Conservation (phyloP, 2,113 vertebrate genomes). For the Sclerurus mexicanus region DNA sequence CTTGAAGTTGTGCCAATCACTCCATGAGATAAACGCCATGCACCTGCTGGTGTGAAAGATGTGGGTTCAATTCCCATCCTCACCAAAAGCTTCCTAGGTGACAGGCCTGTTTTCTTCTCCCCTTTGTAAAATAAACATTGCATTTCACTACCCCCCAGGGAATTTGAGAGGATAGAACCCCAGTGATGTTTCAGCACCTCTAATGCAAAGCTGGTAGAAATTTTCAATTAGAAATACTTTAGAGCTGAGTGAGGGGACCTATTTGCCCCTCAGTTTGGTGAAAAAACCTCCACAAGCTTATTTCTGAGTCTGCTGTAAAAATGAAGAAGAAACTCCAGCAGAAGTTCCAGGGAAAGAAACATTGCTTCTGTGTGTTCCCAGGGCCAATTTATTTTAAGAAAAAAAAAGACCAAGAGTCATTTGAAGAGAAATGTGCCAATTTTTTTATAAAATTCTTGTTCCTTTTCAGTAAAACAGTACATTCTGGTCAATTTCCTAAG, state of each 20-base stretch:
- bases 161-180: not conserved
- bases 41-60: not conserved
- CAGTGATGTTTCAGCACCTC: not conserved
- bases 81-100: not conserved
- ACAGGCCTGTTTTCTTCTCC: not conserved
- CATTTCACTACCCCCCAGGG: not conserved
- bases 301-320: not conserved
- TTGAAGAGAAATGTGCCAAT: not conserved
- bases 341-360: not conserved
- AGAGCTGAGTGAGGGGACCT: not conserved
- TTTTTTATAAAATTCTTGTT: not conserved
- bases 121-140: not conserved
- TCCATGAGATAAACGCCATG: fast-evolving
- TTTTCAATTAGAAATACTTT: not conserved
- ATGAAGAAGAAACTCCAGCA: not conserved
- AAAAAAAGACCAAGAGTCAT: not conserved
- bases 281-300: not conserved
- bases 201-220: not conserved
- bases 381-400: not conserved
- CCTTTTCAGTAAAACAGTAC: not conserved
- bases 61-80: not conserved
- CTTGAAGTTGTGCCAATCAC: not conserved
- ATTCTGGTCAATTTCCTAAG: not conserved
- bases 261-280: not conserved
- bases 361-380: fast-evolving